A percentile compares a stretch with the other conserved stretches of the same genome.
Evolutionary conservation across 35 echinoderm and acorn worm species (phyloP).

Genomic region (Amphiura filiformis): DNA sequence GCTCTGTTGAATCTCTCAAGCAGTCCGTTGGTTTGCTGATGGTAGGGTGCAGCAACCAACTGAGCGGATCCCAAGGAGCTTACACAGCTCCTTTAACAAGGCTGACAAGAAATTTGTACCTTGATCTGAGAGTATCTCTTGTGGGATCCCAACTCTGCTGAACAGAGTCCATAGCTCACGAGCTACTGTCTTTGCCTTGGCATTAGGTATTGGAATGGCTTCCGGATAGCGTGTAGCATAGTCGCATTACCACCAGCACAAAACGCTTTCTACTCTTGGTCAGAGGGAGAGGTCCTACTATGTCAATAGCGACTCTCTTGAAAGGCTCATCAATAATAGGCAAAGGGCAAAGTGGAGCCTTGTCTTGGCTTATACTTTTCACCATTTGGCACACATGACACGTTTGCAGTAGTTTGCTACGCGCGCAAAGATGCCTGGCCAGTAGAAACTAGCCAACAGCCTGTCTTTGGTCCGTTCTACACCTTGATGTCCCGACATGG

Average conservation of each 20-base stretch:
- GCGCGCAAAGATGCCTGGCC: conserved; percentile 33
- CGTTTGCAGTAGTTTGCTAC: conserved; percentile 29
- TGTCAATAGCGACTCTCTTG: conserved; percentile 47
- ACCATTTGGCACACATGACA: conserved; percentile 61
- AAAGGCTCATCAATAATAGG: conserved; percentile 61
- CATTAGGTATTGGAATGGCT: conserved; percentile 38
- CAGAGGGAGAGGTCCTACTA: conserved; percentile 60
- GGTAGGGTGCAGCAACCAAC: conserved; percentile 49
- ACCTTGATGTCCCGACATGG: conserved; percentile 35
- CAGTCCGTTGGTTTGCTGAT: conserved; percentile 38
- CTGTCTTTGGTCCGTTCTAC: conserved; percentile 28
- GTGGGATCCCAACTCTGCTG: conserved; percentile 48
- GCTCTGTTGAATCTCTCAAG: conserved; percentile 20
- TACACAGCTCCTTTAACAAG: conserved; percentile 31
- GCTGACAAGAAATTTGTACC: conserved; percentile 66
- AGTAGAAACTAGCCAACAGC: conserved; percentile 48
- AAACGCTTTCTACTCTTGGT: conserved; percentile 40
- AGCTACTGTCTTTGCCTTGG: conserved; percentile 26
- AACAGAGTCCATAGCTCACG: conserved; percentile 24
- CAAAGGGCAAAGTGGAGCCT: conserved; percentile 38
- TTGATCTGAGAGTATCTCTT: conserved; percentile 50
- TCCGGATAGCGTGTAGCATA: conserved; percentile 44
- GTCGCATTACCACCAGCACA: conserved; percentile 28
- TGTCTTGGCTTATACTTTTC: conserved; percentile 37
- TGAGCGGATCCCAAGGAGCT: conserved; percentile 7